These are phyloP conservation scores for Alligator sinensis DNA, from an alignment of 2,113 vertebrate species.

Conservation along the genomic window DNA sequence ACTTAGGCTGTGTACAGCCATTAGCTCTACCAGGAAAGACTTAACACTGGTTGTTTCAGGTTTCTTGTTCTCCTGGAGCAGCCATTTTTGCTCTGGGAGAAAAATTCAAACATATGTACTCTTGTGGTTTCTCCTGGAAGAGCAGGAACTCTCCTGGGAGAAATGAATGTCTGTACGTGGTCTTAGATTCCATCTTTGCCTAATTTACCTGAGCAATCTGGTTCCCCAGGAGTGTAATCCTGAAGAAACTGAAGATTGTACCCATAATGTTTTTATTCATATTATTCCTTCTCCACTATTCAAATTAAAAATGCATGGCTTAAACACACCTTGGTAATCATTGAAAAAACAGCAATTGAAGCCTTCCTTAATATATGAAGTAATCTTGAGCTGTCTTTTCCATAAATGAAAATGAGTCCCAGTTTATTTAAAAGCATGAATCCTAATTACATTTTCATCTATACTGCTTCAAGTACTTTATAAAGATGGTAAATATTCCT, in stretches of 20 bases:
- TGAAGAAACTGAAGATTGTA: background rate
- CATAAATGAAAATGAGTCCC: background rate
- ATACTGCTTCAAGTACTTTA: background rate
- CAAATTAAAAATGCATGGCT: background rate
- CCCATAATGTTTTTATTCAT: background rate
- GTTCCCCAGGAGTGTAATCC: background rate
- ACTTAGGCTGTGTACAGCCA: no score
- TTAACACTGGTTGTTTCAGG: no score
- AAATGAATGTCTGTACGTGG: no score
- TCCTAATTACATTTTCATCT: background rate
- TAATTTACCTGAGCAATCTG: background rate
- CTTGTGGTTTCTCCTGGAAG: no score
- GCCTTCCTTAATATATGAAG: background rate
- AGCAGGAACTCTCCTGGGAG: no score
- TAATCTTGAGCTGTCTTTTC: background rate
- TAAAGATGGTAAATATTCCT: background rate
- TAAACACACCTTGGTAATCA: background rate
- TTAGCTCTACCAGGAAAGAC: no score
- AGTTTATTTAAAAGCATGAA: background rate
- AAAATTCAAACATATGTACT: no score
- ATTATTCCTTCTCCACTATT: background rate
- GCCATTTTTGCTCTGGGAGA: no score
- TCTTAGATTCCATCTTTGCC: background rate
- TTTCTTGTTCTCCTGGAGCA: no score
- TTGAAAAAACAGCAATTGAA: background rate